phyloP scores from a whole-genome alignment of 2,113 vertebrate species.

The Pantherophis guttatus region DNA sequence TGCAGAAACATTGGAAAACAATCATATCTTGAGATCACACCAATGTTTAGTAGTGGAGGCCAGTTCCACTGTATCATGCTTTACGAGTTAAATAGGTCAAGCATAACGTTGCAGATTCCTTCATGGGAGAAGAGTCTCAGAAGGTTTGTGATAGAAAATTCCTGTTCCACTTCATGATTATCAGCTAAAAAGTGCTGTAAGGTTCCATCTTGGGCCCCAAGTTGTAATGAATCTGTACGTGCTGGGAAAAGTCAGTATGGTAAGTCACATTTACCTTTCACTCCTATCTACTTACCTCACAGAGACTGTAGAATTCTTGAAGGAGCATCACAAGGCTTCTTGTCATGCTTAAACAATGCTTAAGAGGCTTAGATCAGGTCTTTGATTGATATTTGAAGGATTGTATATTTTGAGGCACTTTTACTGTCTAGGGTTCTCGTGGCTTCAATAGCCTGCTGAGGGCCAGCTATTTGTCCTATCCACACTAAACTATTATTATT shows the following conservation, averaged over 20 bases:
- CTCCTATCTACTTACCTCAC: not conserved
- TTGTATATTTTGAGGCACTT: not conserved
- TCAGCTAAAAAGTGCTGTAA: not conserved
- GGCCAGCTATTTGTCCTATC: not conserved
- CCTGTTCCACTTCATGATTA: not conserved
- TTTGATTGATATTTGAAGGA: not conserved
- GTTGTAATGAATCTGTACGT: not conserved
- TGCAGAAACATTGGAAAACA: not conserved
- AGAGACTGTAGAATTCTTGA: not conserved
- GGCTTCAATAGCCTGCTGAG: not conserved
- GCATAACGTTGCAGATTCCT: not conserved
- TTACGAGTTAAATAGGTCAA: not conserved
- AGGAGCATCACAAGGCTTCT: not conserved
- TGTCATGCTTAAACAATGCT: not conserved
- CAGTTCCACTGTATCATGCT: not conserved
- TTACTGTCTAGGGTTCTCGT: not conserved
- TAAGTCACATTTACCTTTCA: not conserved
- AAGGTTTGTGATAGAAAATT: not conserved
- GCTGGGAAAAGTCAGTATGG: not conserved
- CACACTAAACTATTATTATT: not conserved
- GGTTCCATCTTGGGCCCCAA: not conserved
- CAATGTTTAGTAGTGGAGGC: not conserved
- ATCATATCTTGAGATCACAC: not conserved
- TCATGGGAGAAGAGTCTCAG: not conserved
- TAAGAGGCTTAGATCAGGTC: not conserved